Evolutionary conservation across 2,888 invertebrate genomes (phyloP).

Genomic region (Petrolisthes cinctipes): DNA sequence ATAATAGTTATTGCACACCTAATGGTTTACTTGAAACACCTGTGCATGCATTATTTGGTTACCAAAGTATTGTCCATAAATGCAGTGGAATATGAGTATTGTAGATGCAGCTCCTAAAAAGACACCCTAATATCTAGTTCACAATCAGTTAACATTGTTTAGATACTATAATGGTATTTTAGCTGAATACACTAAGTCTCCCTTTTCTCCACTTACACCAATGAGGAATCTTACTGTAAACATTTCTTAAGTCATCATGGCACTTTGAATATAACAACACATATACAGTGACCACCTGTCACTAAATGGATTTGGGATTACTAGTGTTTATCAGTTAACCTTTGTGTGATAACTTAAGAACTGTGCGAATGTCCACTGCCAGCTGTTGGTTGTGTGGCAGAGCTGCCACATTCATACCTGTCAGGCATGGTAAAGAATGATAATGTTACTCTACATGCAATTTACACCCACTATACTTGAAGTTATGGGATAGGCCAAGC

Average conservation of each 20-base stretch:
- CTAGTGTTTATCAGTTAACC: neutral
- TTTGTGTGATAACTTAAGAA: conserved; percentile 38
- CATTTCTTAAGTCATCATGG: conserved; percentile 32
- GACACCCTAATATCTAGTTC: conserved; percentile 17
- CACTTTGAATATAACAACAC: neutral
- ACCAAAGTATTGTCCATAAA: conserved; percentile 35
- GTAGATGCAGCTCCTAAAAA: conserved; percentile 30
- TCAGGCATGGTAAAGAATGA: conserved; percentile 27
- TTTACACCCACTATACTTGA: neutral
- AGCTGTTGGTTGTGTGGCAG: conserved; percentile 30
- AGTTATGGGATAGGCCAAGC: conserved; percentile 27
- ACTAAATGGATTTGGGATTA: neutral
- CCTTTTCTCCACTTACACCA: neutral
- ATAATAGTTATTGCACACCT: conserved; percentile 16
- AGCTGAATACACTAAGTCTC: conserved; percentile 11
- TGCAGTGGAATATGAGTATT: conserved; percentile 41
- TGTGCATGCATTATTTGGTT: conserved; percentile 42
- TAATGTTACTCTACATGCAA: conserved; percentile 15
- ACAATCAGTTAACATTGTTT: conserved; percentile 8
- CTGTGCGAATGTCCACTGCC: conserved; percentile 39
- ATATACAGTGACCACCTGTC: too few species aligned
- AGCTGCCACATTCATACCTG: conserved; percentile 12
- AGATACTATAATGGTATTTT: conserved; percentile 14
- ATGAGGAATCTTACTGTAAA: conserved; percentile 24
- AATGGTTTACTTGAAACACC: conserved; percentile 27